Evolutionary conservation across 2,797 vertebrate species (phyloP).

Genomic region (Gymnoscopelus microlampas): DNA sequence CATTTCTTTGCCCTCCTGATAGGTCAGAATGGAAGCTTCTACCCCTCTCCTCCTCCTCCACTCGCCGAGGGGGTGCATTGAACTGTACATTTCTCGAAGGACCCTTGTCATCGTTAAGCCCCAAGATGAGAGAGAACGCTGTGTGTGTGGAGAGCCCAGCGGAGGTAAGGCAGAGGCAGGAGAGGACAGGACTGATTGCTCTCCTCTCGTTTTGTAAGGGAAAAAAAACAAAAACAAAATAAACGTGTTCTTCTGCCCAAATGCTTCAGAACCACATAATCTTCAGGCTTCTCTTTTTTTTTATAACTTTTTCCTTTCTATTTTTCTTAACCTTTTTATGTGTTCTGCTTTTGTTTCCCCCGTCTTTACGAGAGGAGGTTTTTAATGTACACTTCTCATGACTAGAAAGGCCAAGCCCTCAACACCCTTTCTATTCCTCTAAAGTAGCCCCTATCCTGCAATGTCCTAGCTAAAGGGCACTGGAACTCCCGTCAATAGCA

Average conservation of each 20-base stretch:
- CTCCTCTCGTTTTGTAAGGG: conserved; percentile 51
- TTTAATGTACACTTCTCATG: conserved; percentile 49
- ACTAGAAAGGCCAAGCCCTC: conserved; percentile 59
- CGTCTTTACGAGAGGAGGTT: conserved; percentile 26
- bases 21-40: too few species aligned
- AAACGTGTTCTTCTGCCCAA: conserved; percentile 69
- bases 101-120: conserved; percentile 55
- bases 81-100: conserved; percentile 76
- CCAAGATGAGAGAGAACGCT: conserved; percentile 72
- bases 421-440: conserved; percentile 45
- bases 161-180: conserved; percentile 66
- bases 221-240: conserved; percentile 61
- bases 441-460: conserved; percentile 61
- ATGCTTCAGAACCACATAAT: conserved; percentile 55
- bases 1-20: too few species aligned
- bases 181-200: conserved; percentile 68
- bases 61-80: conserved; percentile 70
- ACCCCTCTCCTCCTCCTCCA: conserved; percentile 77
- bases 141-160: conserved; percentile 65
- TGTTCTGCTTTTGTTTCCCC: conserved; percentile 34
- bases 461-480: conserved; percentile 66
- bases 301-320: conserved; percentile 1
- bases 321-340: conserved; percentile 36
- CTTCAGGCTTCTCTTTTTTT: conserved; percentile 43
- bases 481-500: conserved; percentile 72